Evolutionary conservation across 2,888 invertebrate genomes (phyloP).

Genomic region (Drosophila diplacantha): DNA sequence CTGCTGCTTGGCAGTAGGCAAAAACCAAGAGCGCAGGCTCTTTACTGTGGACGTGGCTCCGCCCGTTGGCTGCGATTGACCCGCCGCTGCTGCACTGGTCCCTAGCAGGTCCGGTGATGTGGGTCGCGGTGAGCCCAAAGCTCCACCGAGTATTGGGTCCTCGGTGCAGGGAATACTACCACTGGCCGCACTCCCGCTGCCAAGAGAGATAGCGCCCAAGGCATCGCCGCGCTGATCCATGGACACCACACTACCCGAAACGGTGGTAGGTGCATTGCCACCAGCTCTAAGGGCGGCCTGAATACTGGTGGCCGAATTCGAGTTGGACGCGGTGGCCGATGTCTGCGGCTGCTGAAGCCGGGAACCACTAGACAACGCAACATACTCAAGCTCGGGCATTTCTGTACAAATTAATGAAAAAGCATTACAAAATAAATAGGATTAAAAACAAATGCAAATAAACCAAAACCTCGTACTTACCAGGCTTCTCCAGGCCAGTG

Average conservation of each 20-base stretch:
- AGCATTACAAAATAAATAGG: not conserved
- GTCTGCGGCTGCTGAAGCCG: constrained; percentile 62
- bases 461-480: constrained; percentile 77
- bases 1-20: constrained; percentile 57
- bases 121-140: constrained; percentile 61
- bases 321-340: constrained; percentile 67
- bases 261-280: constrained; percentile 39
- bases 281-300: constrained; percentile 66
- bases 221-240: constrained; percentile 64
- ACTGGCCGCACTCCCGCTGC: constrained; percentile 67
- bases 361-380: constrained; percentile 67
- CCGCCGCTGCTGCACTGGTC: constrained; percentile 36
- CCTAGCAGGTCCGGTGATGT: constrained; percentile 68
- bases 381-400: constrained; percentile 76
- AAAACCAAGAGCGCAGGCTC: constrained; percentile 59
- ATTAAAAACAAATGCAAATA: not conserved
- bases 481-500: constrained; percentile 95
- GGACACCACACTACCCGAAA: constrained; percentile 51
- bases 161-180: constrained; percentile 68
- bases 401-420: constrained; percentile 47
- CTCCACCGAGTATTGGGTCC: constrained; percentile 60
- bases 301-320: constrained; percentile 74
- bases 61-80: constrained; percentile 35
- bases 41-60: constrained; percentile 53
- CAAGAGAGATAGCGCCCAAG: constrained; percentile 55